phyloP scores from a whole-genome alignment of 2,113 vertebrate genomes.

The Martes martes region DNA sequence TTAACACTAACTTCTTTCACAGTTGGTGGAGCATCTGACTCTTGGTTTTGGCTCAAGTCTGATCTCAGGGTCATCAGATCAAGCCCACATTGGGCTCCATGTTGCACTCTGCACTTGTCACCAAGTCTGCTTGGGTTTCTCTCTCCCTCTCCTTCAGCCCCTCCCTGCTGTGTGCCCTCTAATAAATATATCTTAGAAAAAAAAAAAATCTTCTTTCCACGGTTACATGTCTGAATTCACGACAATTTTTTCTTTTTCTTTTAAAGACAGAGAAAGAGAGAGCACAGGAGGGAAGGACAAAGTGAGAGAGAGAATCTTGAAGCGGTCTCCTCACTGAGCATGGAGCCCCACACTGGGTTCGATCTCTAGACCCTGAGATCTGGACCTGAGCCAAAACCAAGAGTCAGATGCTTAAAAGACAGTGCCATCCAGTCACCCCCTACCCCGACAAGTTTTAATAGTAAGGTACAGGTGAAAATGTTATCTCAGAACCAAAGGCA shows the following conservation, averaged over 20 bases:
- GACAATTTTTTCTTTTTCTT: neutral
- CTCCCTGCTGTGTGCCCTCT: neutral
- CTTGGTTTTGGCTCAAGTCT: neutral
- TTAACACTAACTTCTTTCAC: neutral
- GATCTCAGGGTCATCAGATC: neutral
- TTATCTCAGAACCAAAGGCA: constrained; percentile 16
- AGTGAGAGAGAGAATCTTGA: neutral
- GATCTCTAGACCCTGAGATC: neutral
- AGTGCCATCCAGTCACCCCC: neutral
- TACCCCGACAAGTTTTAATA: neutral
- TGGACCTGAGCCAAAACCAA: neutral
- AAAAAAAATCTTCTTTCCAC: neutral
- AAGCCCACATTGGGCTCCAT: neutral
- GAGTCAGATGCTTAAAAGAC: neutral
- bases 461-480: neutral
- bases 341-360: neutral
- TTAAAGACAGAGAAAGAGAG: neutral
- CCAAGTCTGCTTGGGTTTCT: neutral
- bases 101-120: neutral
- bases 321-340: neutral
- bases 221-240: neutral
- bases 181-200: neutral
- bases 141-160: neutral
- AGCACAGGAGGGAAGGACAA: neutral
- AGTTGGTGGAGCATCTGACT: neutral